Base-by-base conservation (phyloP, 2,797 vertebrate species). In the Spea hammondii region DNA sequence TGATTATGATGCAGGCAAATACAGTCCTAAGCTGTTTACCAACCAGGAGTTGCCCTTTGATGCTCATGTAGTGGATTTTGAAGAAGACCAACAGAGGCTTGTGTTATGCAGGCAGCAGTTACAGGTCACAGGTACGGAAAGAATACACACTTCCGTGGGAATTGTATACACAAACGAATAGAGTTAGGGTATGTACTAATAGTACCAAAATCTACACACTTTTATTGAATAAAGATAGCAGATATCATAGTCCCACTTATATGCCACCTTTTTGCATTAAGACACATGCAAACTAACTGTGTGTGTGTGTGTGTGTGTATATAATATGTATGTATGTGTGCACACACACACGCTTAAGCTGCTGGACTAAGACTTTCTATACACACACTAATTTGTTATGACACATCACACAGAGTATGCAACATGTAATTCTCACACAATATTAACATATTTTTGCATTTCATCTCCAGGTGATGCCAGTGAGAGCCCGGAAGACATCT, bases 401-500 rank as follows among this genome's bases (percentile, higher is more conserved):
- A 62, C 6, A 14, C 60, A 62, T 11, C 6, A 10, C 32, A 32
- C 32, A 32, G 32, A 32, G 32, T 32, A 32, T 32, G 32, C 32
- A 17, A 17, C 17, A 32, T 32, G 32, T 32, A 1, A 32, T 32
- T 32, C 32, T 32, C 60, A 62, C 1, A 62, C 2, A 1, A 13
- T 62, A 62, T 13, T 55, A 55, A 55, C 13, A 4, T 46, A 46
- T 46, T 49, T 17, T 17, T 51, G 12, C 12, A 54, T 67, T 11
- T 50, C 8, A 10, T n/a, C 17, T 4, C 0, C 79, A 99, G 98
- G 97, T 0, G 95, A 98, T 0, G 96, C 95, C 10, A 96, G 85
- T 0, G 97, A 99, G 87, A 99, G 95, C 0, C 92, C 98, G 0
- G 97, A 99, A 17, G 97, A 99, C 12, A 95, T 94, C 65, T 98